phyloP scores from a whole-genome alignment of 2,113 vertebrate species.

The Sialia sialis region DNA sequence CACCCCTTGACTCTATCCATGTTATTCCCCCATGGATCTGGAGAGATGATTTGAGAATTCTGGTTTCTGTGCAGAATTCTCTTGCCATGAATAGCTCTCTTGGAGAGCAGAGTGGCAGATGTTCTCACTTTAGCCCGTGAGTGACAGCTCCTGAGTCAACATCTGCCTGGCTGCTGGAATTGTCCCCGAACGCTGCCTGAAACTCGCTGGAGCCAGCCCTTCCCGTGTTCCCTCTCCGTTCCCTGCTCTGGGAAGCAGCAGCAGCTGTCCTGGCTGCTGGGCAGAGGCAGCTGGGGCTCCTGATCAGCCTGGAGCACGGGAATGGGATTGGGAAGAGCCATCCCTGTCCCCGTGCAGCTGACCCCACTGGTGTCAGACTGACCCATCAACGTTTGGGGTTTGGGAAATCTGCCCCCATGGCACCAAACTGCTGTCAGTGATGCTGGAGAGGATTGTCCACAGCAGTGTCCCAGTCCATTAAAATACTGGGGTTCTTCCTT shows the following conservation, averaged over 20 bases:
- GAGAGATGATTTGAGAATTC: not conserved
- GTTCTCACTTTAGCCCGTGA: not conserved
- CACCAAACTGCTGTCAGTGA: accelerated
- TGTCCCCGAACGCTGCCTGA: not conserved
- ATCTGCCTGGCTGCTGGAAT: not conserved
- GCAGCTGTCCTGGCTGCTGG: not conserved
- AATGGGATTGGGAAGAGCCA: accelerated
- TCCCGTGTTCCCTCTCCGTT: not conserved
- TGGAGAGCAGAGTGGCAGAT: not conserved
- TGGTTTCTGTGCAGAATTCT: not conserved
- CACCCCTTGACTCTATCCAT: accelerated
- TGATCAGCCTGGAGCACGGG: accelerated
- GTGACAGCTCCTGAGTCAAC: not conserved
- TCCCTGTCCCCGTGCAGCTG: accelerated
- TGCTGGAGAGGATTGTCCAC: not conserved
- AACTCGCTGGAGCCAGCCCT: not conserved
- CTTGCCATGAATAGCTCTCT: accelerated
- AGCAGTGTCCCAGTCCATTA: accelerated
- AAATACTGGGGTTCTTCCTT: accelerated
- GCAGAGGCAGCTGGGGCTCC: not conserved
- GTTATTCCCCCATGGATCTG: accelerated
- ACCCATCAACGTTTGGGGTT: not conserved
- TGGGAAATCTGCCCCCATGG: accelerated
- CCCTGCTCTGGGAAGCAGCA: not conserved
- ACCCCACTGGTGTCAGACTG: not conserved